These are phyloP conservation scores for Eupeodes latifasciatus DNA, from an alignment of 2,888 invertebrate genomes.

Conservation along the genomic window DNA sequence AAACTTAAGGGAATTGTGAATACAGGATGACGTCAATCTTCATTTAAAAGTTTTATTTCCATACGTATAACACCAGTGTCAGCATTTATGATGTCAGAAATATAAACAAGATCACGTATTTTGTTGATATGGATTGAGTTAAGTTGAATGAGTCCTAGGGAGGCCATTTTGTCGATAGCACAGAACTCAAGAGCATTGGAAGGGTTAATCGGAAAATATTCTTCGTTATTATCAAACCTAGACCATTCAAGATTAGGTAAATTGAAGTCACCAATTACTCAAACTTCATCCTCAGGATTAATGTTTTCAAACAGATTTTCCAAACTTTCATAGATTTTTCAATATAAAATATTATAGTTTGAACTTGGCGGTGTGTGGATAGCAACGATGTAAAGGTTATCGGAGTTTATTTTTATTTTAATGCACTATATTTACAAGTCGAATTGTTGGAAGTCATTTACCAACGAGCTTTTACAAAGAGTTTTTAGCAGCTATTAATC, in stretches of 20 bases:
- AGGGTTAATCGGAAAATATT: too few relatives aligned
- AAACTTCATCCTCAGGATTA: neutral
- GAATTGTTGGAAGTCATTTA: neutral
- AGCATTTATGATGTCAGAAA: neutral
- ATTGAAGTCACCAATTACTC: neutral
- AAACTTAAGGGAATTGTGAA: too few relatives aligned
- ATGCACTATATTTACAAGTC: neutral
- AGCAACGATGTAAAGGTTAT: neutral
- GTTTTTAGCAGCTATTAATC: neutral
- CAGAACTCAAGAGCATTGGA: neutral
- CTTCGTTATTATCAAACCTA: too few relatives aligned
- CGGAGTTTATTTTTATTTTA: conserved; percentile 1
- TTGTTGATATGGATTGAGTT: neutral
- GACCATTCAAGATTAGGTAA: too few relatives aligned
- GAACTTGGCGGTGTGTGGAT: conserved; percentile 1
- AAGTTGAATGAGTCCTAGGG: neutral
- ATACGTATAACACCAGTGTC: neutral
- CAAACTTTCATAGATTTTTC: neutral
- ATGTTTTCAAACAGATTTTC: neutral
- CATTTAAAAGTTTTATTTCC: neutral
- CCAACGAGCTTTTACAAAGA: neutral
- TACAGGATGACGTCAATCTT: too few relatives aligned
- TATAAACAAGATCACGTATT: neutral
- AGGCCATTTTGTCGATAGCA: too few relatives aligned
- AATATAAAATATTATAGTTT: neutral